phyloP scores from a whole-genome alignment of 2,888 invertebrate genomes.

The Cheilosia vulpina region DNA sequence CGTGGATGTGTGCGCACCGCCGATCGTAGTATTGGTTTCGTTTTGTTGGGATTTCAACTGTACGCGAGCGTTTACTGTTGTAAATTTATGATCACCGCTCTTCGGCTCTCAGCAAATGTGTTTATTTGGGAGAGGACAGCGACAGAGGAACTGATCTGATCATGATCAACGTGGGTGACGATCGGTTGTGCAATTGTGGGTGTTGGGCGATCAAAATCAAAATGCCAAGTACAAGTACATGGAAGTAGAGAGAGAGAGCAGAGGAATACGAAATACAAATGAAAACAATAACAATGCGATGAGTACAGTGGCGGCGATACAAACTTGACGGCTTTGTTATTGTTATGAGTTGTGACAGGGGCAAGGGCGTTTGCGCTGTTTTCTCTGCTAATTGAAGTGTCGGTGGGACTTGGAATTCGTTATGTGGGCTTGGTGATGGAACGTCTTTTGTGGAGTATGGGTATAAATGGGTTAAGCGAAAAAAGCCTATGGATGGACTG shows the following conservation, averaged over 20 bases:
- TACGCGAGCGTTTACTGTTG: slow-evolving; percentile 45
- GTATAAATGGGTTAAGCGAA: too few relatives aligned
- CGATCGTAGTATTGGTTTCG: not conserved
- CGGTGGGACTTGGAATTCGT: not conserved
- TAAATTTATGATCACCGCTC: slow-evolving; percentile 6
- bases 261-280: slow-evolving; percentile 9
- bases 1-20: not conserved
- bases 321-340: slow-evolving; percentile 17
- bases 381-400: slow-evolving; percentile 21
- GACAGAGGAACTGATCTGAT: not conserved
- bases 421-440: not conserved
- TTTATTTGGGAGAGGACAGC: slow-evolving; percentile 61
- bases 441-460: not conserved
- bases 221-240: not conserved
- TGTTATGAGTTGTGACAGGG: not conserved
- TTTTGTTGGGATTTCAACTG: not conserved
- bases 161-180: not conserved
- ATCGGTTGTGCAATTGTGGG: slow-evolving; percentile 45
- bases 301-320: slow-evolving; percentile 52
- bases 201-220: slow-evolving; percentile 12
- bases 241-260: not conserved
- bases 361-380: not conserved
- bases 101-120: slow-evolving; percentile 37
- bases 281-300: slow-evolving; percentile 59
- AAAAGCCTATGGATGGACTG: too few relatives aligned